These are phyloP conservation scores for Phalacrocorax carbo DNA, from an alignment of 2,113 vertebrate species.

Conservation along the genomic window DNA sequence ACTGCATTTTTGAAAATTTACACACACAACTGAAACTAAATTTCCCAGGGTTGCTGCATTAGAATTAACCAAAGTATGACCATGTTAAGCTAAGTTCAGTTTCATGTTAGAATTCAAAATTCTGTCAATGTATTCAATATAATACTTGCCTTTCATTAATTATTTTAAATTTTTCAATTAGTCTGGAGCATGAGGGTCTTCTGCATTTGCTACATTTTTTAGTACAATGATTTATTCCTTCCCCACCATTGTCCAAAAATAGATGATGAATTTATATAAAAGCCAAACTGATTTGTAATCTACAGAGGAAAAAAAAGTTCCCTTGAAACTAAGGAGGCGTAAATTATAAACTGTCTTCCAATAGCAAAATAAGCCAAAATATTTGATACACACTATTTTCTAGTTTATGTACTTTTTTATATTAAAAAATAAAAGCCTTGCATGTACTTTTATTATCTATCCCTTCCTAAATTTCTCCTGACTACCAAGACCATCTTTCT, in stretches of 20 bases:
- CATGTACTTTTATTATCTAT: not conserved
- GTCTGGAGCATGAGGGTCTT: not conserved
- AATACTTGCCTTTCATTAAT: not conserved
- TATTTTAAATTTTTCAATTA: not conserved
- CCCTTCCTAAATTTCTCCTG: not conserved
- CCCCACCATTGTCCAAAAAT: not conserved
- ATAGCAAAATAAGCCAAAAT: not conserved
- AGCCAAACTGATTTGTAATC: not conserved
- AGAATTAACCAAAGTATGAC: not conserved
- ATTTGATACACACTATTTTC: not conserved
- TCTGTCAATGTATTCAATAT: not conserved
- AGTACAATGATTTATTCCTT: not conserved
- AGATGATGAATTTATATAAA: not conserved
- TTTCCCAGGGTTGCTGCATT: not conserved
- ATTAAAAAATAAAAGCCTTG: not conserved
- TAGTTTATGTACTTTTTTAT: not conserved
- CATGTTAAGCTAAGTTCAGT: not conserved
- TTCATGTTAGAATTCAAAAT: not conserved
- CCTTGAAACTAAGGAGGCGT: not conserved
- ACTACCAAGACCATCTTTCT: not conserved
- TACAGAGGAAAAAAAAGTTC: not conserved
- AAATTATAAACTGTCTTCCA: not conserved
- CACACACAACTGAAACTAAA: not conserved
- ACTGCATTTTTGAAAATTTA: not conserved
- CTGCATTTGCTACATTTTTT: not conserved